A percentile compares a stretch with the other conserved stretches of the same genome.
Evolutionary conservation across 2,888 invertebrate genomes (phyloP).

Genomic region (Busseola fusca): DNA sequence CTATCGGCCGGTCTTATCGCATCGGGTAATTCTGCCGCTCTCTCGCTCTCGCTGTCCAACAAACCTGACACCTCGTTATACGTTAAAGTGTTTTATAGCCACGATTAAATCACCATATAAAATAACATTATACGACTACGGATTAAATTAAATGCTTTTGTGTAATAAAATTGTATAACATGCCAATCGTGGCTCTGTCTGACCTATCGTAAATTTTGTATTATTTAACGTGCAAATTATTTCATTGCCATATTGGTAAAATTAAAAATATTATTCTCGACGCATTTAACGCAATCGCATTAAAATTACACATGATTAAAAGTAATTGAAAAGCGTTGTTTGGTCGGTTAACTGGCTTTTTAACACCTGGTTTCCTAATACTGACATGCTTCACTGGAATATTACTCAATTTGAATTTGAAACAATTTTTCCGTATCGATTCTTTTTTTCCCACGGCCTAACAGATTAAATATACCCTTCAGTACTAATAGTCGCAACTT

Average conservation of each 20-base stretch:
- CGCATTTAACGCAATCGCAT: conserved; percentile 41
- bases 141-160: conserved; percentile 70
- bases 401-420: conserved; percentile 45
- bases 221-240: conserved; percentile 43
- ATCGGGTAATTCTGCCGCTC: conserved; percentile 50
- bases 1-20: conserved; percentile 62
- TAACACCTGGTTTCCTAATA: conserved; percentile 42
- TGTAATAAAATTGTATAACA: conserved; percentile 69
- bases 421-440: conserved; percentile 37
- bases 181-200: conserved; percentile 56
- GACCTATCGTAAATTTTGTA: conserved; percentile 45
- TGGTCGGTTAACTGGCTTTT: conserved; percentile 35
- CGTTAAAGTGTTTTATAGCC: conserved; percentile 60
- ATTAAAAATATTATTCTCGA: conserved; percentile 36
- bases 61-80: conserved; percentile 50
- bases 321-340: conserved; percentile 49
- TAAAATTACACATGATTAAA: conserved; percentile 42
- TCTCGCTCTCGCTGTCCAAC: conserved; percentile 54
- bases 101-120: conserved; percentile 69
- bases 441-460: conserved; percentile 65
- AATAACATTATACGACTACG: conserved; percentile 66
- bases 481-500: conserved; percentile 64
- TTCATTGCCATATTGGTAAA: conserved; percentile 33
- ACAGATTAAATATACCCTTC: conserved; percentile 63
- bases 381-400: conserved; percentile 25